Conservation (phyloP, 2,113 vertebrate genomes). For the Romanogobio albipinnatus region DNA sequence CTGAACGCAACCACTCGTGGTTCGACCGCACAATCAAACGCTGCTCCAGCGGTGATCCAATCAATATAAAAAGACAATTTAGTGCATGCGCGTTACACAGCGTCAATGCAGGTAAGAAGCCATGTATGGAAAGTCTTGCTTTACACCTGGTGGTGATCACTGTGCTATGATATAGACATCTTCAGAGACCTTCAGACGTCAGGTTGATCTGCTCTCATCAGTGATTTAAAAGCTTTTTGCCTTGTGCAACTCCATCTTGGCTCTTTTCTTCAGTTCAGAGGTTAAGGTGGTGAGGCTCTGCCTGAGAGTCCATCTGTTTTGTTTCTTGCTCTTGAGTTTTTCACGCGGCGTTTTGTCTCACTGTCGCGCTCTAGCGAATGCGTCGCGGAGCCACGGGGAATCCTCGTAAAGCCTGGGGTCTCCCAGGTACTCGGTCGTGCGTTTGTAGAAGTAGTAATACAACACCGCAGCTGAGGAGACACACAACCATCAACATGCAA, state of each 20-base stretch:
- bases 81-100: not conserved
- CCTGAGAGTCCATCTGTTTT: not conserved
- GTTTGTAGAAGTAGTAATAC: slow-evolving; percentile 96
- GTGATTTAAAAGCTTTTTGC: too few species aligned
- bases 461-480: slow-evolving; percentile 83
- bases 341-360: slow-evolving; percentile 65
- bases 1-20: not conserved
- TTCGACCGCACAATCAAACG: not conserved
- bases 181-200: not conserved
- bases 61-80: not conserved
- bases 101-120: not conserved
- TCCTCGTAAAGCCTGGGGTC: slow-evolving; percentile 94
- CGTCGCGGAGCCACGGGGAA: slow-evolving; percentile 90
- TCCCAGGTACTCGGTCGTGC: slow-evolving; percentile 88
- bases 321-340: not conserved
- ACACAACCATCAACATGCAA: slow-evolving; percentile 24
- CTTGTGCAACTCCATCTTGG: not conserved
- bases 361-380: slow-evolving; percentile 83
- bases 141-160: not conserved
- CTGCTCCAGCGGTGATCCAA: not conserved
- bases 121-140: not conserved
- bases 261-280: not conserved
- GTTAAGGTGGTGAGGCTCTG: not conserved
- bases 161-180: not conserved
- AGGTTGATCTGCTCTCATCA: not conserved